Evolutionary conservation across 2,888 invertebrate species (phyloP), one percentile per base, ranked within the genome.

Genomic region (Drosophila anomelani): DNA sequence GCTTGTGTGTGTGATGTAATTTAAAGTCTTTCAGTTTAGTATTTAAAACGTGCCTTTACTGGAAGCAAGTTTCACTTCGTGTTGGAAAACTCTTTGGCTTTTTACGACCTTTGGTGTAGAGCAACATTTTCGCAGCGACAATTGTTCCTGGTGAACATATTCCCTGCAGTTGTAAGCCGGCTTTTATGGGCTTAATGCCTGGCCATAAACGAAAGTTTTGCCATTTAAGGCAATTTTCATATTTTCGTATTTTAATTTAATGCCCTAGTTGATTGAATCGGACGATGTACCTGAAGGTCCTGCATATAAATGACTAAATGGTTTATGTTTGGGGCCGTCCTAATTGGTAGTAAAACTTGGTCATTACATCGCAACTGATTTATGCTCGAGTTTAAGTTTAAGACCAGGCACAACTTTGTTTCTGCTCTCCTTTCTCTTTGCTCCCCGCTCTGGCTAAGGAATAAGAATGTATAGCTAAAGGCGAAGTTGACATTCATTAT

Each of bases 401-500:
- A 78, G 74, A 61, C 51, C 56, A 53, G 36, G 61, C 15, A 49
- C 43, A 78, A 84, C 62, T 73, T 75, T 61, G 59, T 54, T 36
- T 34, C 46, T 13, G 20, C 17, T 20, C 20, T 26, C 17, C 29
- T 8, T 29, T 29, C 29, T n/a, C 9, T 39, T 32, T 9, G 10
- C 20, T 34, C 15, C 32, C 53, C 43, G 20, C 34, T 15, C 20
- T 34, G 51, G 34, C 2, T 32, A 60, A 39, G 73, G 66, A 53
- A 34, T 26, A 51, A 51, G 51, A 20, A 51, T 34, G 51, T 51
- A 59, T 49, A 71, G 63, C 69, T 76, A 73, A 53, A 66, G 82
- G 73, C 75, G 71, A 73, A 80, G 86, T 84, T 84, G 84, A 88
- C 84, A 84, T 84, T 84, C 88, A 84, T 84, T 88, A 86, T 63